Evolutionary conservation across 2,113 vertebrate species (phyloP).

Genomic region (Sorex araneus): DNA sequence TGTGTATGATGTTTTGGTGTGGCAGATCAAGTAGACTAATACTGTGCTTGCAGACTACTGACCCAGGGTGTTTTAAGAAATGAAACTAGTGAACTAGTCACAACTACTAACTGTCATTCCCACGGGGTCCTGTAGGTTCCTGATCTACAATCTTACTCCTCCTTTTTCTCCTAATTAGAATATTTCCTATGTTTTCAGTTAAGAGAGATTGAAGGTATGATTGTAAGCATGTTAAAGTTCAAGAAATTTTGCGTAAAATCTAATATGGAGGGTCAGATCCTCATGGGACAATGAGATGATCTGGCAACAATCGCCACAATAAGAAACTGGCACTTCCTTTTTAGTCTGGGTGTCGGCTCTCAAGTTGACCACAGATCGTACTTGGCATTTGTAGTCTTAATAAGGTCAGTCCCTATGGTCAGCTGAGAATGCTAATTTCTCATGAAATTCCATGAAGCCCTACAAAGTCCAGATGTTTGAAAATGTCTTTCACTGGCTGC

Average conservation of each 20-base stretch:
- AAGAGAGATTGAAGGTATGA: slow-evolving; percentile 12
- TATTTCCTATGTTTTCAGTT: slow-evolving; percentile 60
- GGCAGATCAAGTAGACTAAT: background rate
- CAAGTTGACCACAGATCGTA: background rate
- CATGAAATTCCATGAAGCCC: background rate
- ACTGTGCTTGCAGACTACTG: background rate
- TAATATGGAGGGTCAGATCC: slow-evolving; percentile 25
- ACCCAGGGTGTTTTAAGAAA: background rate
- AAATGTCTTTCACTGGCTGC: slow-evolving; percentile 54
- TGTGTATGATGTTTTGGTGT: background rate
- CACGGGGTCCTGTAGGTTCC: background rate
- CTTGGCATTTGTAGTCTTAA: slow-evolving; percentile 57
- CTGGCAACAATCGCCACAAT: background rate
- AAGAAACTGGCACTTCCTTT: slow-evolving; percentile 29
- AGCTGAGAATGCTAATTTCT: slow-evolving; percentile 46
- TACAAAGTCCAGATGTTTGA: slow-evolving; percentile 55
- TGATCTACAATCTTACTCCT: background rate
- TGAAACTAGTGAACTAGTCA: background rate
- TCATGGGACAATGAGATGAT: slow-evolving; percentile 60
- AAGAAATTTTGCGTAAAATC: slow-evolving; percentile 49
- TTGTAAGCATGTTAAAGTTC: slow-evolving; percentile 61
- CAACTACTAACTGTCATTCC: no score
- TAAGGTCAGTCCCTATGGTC: slow-evolving; percentile 36
- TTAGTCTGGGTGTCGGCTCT: slow-evolving; percentile 32
- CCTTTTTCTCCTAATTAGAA: background rate